Conservation (phyloP, 2,797 vertebrate genomes). For the Trachops cirrhosus region DNA sequence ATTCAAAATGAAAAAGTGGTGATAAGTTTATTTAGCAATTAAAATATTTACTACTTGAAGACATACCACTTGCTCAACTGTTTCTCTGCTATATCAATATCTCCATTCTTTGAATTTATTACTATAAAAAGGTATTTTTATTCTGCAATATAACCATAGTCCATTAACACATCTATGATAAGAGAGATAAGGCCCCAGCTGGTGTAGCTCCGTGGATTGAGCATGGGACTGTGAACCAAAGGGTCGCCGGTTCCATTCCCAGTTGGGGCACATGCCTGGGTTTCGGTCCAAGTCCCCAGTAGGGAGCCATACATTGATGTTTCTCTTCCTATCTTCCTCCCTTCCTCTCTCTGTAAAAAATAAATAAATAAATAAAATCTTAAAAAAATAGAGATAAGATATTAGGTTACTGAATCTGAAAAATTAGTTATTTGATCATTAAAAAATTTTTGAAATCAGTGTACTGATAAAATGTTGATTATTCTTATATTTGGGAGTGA, state of each 20-base stretch:
- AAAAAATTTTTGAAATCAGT: not conserved
- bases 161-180: not conserved
- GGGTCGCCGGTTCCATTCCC: too few relatives aligned
- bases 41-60: not conserved
- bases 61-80: not conserved
- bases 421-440: not conserved
- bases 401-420: not conserved
- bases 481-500: not conserved
- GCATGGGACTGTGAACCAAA: too few relatives aligned
- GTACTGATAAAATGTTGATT: not conserved
- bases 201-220: too few relatives aligned
- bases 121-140: not conserved
- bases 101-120: conserved; percentile 13
- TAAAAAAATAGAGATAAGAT: not conserved
- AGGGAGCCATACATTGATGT: too few relatives aligned
- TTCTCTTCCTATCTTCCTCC: too few relatives aligned
- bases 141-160: not conserved
- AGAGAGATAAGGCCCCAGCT: not conserved
- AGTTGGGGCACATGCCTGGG: too few relatives aligned
- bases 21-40: conserved; percentile 23
- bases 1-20: conserved; percentile 26
- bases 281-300: too few relatives aligned
- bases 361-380: too few relatives aligned
- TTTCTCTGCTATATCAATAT: not conserved
- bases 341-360: too few relatives aligned